A percentile compares a stretch with the other conserved stretches of the same genome.
Conservation (phyloP, 23 tunicate genomes). For the Trididemnum clinides region DNA sequence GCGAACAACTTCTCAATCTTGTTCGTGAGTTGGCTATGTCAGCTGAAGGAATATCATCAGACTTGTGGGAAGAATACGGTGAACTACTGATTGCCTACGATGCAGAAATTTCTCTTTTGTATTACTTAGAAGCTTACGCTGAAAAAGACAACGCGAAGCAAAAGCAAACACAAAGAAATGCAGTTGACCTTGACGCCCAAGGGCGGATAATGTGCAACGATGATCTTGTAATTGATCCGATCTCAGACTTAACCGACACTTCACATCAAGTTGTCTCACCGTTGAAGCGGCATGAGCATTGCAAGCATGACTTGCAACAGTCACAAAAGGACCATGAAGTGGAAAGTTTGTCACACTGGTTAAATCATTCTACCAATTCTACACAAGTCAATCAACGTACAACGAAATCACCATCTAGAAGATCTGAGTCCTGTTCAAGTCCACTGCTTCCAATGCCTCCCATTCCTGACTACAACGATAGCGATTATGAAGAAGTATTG, state of each 20-base stretch:
- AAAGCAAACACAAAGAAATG: not conserved
- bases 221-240: slow-evolving; percentile 11
- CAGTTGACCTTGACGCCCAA: slow-evolving; percentile 1
- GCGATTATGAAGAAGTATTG: slow-evolving; percentile 77
- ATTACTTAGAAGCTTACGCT: slow-evolving; percentile 28
- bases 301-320: slow-evolving; percentile 46
- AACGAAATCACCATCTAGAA: not conserved
- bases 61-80: slow-evolving; percentile 91
- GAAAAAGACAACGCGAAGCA: slow-evolving; percentile 11
- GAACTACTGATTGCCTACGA: slow-evolving; percentile 77
- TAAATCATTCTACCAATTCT: not conserved
- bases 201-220: not conserved
- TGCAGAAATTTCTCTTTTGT: slow-evolving; percentile 37
- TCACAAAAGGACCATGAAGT: not conserved
- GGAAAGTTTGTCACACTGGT: not conserved
- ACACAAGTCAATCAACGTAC: not conserved
- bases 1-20: slow-evolving; percentile 55
- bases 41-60: slow-evolving; percentile 68
- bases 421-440: slow-evolving; percentile 7
- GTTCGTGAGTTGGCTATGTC: slow-evolving; percentile 86
- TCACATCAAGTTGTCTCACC: slow-evolving; percentile 64
- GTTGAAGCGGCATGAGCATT: slow-evolving; percentile 66
- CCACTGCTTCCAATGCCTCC: slow-evolving; percentile 88
- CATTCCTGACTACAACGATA: slow-evolving; percentile 71
- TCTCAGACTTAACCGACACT: slow-evolving; percentile 19